Evolutionary conservation across 2,888 invertebrate species (phyloP), one percentile per base, ranked within the genome.

Genomic region (Lysandra bellargus): DNA sequence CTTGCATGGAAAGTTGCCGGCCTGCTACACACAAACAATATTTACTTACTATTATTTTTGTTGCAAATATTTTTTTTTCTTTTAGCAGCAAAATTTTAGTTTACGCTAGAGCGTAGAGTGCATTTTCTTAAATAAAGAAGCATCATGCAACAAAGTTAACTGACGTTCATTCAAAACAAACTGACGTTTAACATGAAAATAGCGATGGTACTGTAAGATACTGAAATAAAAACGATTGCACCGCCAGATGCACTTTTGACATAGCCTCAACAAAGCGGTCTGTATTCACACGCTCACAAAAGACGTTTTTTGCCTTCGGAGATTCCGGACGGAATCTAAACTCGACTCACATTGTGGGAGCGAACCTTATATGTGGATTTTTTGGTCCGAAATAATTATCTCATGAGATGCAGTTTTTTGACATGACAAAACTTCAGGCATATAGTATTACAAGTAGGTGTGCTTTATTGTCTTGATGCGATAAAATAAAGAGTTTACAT

Each of bases 261-360:
- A 87, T 87, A 87, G 83, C 79, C 80, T 84, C 86, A 87, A 91
- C 90, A 91, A 92, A 91, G 87, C 82, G 80, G 84, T 80, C 83
- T 88, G 85, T 88, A 89, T 93, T 94, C 94, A 91, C 93, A 93
- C 93, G 93, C 86, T 89, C 85, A 82, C 90, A 91, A 92, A 90
- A 88, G 88, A 84, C 82, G 84, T 90, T 92, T 93, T 92, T 90
- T 91, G 86, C 86, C 82, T 82, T 81, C 81, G 82, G 83, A 86
- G 87, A 88, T 88, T 89, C 87, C 86, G 84, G 87, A 87, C 86
- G 86, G 88, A 90, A 90, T 90, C 90, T 91, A 89, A 90, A 88
- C 89, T 90, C 90, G 90, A 87, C 89, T 89, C 89, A 85, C 89
- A 88, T 88, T 90, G 90, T 91, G 89, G 87, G 89, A 90, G 87